phyloP scores from a whole-genome alignment of 2,113 vertebrate genomes.

The Gavia stellata region DNA sequence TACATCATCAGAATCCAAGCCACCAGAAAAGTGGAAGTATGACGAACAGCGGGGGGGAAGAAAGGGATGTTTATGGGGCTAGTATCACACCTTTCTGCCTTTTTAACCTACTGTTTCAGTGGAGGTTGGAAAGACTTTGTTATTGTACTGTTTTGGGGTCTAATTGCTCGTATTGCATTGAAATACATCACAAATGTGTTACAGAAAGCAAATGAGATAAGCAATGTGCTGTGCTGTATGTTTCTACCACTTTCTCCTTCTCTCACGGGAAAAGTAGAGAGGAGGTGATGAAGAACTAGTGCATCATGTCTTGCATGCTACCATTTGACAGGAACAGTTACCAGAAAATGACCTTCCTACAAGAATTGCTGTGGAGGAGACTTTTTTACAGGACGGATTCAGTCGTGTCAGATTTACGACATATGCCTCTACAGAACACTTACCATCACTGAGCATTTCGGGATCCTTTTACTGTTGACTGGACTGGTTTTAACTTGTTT shows the following conservation, averaged over 20 bases:
- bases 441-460: background rate
- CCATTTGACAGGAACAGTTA: background rate
- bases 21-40: background rate
- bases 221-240: background rate
- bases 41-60: rapidly evolving
- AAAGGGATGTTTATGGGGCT: background rate
- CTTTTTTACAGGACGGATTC: background rate
- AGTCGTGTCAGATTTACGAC: background rate
- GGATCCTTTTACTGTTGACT: background rate
- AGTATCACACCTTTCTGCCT: background rate
- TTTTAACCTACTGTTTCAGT: background rate
- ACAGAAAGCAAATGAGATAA: background rate
- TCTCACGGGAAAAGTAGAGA: background rate
- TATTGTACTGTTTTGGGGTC: background rate
- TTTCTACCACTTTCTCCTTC: background rate
- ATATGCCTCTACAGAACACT: background rate
- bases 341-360: background rate
- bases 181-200: background rate
- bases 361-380: background rate
- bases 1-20: background rate
- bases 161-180: background rate
- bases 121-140: background rate
- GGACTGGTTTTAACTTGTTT: background rate
- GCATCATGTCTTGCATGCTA: background rate
- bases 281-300: background rate